Conservation (phyloP, 2,113 vertebrate species). For the Petromus typicus region DNA sequence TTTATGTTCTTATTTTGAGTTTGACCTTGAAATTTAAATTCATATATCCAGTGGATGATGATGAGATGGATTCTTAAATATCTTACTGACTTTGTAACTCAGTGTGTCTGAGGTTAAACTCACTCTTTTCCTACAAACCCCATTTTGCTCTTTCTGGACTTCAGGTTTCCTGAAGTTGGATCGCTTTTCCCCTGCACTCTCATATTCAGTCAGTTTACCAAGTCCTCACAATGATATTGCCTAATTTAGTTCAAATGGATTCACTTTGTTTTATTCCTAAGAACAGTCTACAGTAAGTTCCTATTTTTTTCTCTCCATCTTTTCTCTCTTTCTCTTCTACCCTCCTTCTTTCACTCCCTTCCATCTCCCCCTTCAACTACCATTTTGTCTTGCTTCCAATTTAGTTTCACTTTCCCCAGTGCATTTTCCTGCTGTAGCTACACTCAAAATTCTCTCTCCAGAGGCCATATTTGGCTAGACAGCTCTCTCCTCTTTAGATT, state of each 20-base stretch:
- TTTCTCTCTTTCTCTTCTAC: background rate
- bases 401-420: background rate
- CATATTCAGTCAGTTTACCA: background rate
- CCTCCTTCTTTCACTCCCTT: no score
- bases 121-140: background rate
- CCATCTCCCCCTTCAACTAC: background rate
- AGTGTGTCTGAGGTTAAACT: background rate
- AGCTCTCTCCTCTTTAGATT: background rate
- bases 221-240: background rate
- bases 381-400: background rate
- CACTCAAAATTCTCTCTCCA: background rate
- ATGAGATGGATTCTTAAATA: background rate
- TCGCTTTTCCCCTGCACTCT: background rate
- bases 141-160: background rate
- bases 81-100: background rate
- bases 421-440: background rate
- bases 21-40: constrained; percentile 17
- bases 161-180: background rate
- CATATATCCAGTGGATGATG: background rate
- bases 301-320: background rate
- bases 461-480: background rate
- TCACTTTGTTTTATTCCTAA: background rate
- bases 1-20: background rate
- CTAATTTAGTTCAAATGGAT: background rate
- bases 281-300: background rate